A percentile compares a stretch with the other conserved stretches of the same genome.
These are phyloP conservation scores for Liolophura sinensis DNA, from an alignment of 1,140 invertebrate genomes.

Conservation along the genomic window DNA sequence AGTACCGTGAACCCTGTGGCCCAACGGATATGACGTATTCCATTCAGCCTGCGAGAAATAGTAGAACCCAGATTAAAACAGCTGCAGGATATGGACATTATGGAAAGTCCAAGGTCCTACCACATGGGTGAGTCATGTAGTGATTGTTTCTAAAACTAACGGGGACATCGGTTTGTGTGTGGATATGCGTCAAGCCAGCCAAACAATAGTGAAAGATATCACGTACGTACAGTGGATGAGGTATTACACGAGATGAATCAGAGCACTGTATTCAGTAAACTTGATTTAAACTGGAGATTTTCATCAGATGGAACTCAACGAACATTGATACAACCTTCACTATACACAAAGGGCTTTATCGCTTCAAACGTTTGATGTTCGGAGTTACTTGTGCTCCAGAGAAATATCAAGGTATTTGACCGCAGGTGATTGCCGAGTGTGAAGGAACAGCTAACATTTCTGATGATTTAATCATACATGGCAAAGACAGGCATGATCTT, in stretches of 20 bases:
- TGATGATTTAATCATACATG: conserved; percentile 42
- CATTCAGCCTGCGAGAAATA: neutral
- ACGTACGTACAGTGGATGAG: conserved; percentile 42
- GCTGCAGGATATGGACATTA: conserved; percentile 28
- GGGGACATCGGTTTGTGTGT: conserved; percentile 41
- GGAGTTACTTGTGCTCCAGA: conserved; percentile 41
- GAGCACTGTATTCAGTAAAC: conserved; percentile 32
- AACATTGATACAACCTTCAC: conserved; percentile 51
- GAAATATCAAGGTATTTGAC: conserved; percentile 22
- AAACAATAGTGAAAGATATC: too few relatives aligned
- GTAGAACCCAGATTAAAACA: conserved; percentile 26
- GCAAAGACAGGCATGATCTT: conserved; percentile 19
- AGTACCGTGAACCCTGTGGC: too few relatives aligned
- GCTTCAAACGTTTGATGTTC: conserved; percentile 55
- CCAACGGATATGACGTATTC: too few relatives aligned
- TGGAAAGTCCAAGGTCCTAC: conserved; percentile 32
- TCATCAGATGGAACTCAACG: conserved; percentile 32
- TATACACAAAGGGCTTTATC: conserved; percentile 54
- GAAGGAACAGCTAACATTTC: conserved; percentile 15
- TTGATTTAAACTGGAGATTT: conserved; percentile 38
- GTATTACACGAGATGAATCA: conserved; percentile 33
- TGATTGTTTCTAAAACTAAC: conserved; percentile 32
- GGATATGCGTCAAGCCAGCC: conserved; percentile 39
- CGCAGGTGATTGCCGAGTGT: conserved; percentile 10
- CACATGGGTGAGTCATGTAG: conserved; percentile 36